Evolutionary conservation across 92 coral and sea anemone species (phyloP).

Genomic region (Siderastrea siderea): DNA sequence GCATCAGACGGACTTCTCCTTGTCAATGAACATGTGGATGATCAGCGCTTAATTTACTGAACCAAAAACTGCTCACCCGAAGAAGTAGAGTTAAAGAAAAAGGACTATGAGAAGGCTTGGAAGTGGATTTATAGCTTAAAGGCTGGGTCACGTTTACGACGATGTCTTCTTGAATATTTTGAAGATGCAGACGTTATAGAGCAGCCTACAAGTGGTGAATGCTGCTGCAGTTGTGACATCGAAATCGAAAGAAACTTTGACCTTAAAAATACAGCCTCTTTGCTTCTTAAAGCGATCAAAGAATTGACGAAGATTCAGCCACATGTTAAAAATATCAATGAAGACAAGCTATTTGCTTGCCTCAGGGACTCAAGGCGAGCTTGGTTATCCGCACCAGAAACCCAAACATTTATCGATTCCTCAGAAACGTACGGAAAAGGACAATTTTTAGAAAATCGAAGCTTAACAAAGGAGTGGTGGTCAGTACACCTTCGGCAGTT

Average conservation of each 20-base stretch:
- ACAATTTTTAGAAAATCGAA: neutral
- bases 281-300: constrained; percentile 20
- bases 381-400: constrained; percentile 44
- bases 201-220: constrained; percentile 14
- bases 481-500: constrained; percentile 8
- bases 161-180: constrained; percentile 11
- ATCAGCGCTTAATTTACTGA: constrained; percentile 50
- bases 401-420: constrained; percentile 40
- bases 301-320: constrained; percentile 13
- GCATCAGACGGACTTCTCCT: constrained; percentile 7
- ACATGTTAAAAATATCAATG: constrained; percentile 22
- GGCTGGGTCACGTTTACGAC: constrained; percentile 23
- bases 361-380: constrained; percentile 51
- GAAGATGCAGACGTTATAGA: constrained; percentile 21
- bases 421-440: constrained; percentile 62
- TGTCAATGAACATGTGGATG: constrained; percentile 26
- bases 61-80: constrained; percentile 7
- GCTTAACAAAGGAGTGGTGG: constrained; percentile 18
- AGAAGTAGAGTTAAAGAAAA: constrained; percentile 3
- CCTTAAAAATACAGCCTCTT: constrained; percentile 14
- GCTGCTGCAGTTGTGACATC: constrained; percentile 40
- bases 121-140: constrained; percentile 21
- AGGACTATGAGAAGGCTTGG: constrained; percentile 31
- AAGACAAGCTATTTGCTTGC: constrained; percentile 54
- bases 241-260: constrained; percentile 9